These are phyloP conservation scores for Emydoidea blandingii DNA, from an alignment of 2,797 vertebrate species.

Conservation along the genomic window DNA sequence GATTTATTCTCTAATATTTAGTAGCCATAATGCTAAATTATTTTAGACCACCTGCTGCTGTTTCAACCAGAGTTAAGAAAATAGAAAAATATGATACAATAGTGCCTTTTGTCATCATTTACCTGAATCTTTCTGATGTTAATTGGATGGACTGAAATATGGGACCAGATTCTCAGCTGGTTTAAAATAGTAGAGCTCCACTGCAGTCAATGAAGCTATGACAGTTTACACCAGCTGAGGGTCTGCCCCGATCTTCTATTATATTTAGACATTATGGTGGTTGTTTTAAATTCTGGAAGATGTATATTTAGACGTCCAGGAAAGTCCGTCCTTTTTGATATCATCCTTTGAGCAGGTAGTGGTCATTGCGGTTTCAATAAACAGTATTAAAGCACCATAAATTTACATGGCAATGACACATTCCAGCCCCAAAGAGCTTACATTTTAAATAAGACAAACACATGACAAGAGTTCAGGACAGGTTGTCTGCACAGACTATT, in stretches of 20 bases:
- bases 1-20: neutral
- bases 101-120: neutral
- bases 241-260: no score
- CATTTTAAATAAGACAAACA: neutral
- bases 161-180: neutral
- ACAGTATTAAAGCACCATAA: neutral
- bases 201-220: no score
- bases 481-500: neutral
- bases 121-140: neutral
- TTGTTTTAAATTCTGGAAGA: neutral
- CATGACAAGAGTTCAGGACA: neutral
- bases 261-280: neutral
- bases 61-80: neutral
- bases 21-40: neutral
- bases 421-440: neutral
- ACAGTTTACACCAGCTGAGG: no score
- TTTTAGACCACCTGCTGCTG: neutral
- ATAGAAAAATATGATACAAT: neutral
- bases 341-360: neutral
- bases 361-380: neutral
- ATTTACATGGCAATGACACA: neutral
- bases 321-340: neutral
- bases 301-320: neutral
- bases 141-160: neutral
- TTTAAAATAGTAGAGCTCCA: neutral